Evolutionary conservation across 2,113 vertebrate genomes (phyloP), one percentile per base, ranked within the genome.

Genomic region (Antigone vipio): DNA sequence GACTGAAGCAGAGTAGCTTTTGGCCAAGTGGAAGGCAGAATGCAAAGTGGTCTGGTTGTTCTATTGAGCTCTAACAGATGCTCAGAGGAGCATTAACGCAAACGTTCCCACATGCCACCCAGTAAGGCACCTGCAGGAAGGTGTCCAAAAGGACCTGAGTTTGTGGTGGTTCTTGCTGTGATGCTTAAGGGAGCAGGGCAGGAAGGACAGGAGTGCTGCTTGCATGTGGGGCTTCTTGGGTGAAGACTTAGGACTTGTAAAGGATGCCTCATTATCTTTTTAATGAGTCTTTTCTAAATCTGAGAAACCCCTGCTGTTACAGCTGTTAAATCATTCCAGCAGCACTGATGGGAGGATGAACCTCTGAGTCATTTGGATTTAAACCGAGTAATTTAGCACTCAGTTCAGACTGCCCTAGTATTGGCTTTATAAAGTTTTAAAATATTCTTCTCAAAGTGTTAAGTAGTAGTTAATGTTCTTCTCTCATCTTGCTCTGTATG

Each of bases 281-380:
- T n/a, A 56, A 83, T 63, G 79, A 88, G n/a, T 19, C 62, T 64
- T 64, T 85, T 53, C 83, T 49, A 38, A 79, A 69, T 62, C 75
- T 53, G 62, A 72, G 72, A 79, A 93, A 93, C 68, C 79, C 92
- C 58, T 96, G 85, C 85, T 92, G 40, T 67, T 85, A 44, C n/a
- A 87, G 94, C 87, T 95, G 74, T 76, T 60, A 90, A 92, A 89
- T 89, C 66, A 50, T 85, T 81, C 59, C 83, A 83, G 59, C 63
- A 77, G 92, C 72, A 6, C 72, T 67, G 67, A 71, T 30, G 29
- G 88, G 69, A 49, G 63, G 62, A 35, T 69, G 82, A 94, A 85
- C 55, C 81, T 96, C 90, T 94, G 95, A 96, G 92, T 96, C 88
- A 93, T 32, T 74, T 94, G 55, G 78, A 88, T 90, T 88, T 83